Percentiles rank a stretch among this genome's conserved stretches.
These are phyloP conservation scores for Gnathonemus longibarbis DNA, from an alignment of 2,113 vertebrate genomes.

Conservation along the genomic window DNA sequence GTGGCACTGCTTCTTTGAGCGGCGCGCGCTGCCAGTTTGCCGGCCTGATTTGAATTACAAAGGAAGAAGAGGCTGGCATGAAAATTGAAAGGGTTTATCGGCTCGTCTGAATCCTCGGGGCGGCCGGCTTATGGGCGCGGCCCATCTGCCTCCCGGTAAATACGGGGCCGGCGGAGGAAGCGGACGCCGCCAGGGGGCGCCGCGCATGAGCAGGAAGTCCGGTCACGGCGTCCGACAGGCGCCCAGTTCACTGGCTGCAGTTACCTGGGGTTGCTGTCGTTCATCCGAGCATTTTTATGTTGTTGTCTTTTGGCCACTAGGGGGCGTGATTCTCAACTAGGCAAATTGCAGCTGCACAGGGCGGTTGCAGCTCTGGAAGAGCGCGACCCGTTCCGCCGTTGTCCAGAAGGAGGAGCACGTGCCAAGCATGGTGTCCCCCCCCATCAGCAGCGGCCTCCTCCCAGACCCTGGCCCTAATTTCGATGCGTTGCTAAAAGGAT, in stretches of 20 bases:
- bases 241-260: slow-evolving; percentile 59
- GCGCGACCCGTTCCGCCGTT: neutral
- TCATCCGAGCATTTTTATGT: neutral
- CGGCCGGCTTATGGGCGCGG: slow-evolving; percentile 85
- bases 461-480: neutral
- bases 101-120: slow-evolving; percentile 83
- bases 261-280: slow-evolving; percentile 55
- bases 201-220: neutral
- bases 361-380: neutral
- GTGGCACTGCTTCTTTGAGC: slow-evolving; percentile 85
- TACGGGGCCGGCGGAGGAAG: slow-evolving; percentile 66
- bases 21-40: slow-evolving; percentile 81
- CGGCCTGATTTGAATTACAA: slow-evolving; percentile 85
- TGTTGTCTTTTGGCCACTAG: neutral
- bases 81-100: slow-evolving; percentile 89
- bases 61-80: slow-evolving; percentile 82
- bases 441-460: neutral
- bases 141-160: slow-evolving; percentile 77
- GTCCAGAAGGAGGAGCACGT: neutral
- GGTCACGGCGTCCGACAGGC: slow-evolving; percentile 72
- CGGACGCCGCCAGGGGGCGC: slow-evolving; percentile 41
- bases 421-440: neutral
- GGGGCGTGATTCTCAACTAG: neutral
- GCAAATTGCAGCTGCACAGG: neutral
- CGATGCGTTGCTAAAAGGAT: slow-evolving; percentile 7